These are phyloP conservation scores for Candoia aspera DNA, from an alignment of 2,113 vertebrate genomes.

Conservation along the genomic window DNA sequence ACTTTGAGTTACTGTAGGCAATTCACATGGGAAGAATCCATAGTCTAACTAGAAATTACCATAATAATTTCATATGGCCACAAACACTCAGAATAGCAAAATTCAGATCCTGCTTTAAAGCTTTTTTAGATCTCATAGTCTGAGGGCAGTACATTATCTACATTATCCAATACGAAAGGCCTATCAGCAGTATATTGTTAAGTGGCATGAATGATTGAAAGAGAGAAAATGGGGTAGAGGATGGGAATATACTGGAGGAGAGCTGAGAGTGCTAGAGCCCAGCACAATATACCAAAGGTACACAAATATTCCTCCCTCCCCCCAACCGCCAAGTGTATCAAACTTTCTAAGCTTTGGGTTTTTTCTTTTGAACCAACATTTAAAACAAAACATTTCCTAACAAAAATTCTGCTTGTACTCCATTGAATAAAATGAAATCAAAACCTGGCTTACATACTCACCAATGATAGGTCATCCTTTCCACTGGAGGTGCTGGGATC, in stretches of 20 bases:
- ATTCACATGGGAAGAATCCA: no score
- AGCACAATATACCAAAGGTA: neutral
- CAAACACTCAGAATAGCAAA: neutral
- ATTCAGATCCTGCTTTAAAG: neutral
- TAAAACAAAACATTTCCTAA: neutral
- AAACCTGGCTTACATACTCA: slow-evolving; percentile 54
- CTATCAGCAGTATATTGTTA: neutral
- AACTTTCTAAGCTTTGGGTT: neutral
- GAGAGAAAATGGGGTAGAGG: neutral
- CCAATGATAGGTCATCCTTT: slow-evolving; percentile 61
- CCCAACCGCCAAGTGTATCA: neutral
- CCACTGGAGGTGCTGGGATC: slow-evolving; percentile 62
- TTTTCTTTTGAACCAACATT: neutral
- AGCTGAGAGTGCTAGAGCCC: neutral
- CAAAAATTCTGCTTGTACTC: neutral
- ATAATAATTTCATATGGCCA: neutral
- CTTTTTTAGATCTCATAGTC: neutral
- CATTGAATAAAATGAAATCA: slow-evolving; percentile 13
- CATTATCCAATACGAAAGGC: neutral
- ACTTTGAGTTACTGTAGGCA: no score
- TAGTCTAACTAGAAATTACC: no score
- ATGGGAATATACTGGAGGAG: neutral
- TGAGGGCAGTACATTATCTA: neutral
- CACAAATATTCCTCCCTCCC: neutral
- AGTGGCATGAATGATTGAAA: neutral